Conservation (phyloP, 2,888 invertebrate species). For the Ochropacha duplaris region DNA sequence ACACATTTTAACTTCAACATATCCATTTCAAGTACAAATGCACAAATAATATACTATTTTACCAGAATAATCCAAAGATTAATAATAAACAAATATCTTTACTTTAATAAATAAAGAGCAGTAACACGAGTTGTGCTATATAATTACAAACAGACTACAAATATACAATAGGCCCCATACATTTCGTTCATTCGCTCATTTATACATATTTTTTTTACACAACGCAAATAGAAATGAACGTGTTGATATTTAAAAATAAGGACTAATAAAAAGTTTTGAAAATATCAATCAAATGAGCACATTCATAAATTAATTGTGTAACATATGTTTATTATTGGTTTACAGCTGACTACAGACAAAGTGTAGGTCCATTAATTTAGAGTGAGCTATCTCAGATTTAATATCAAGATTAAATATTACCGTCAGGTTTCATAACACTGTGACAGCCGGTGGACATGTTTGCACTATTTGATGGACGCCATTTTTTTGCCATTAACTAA, state of each 20-base stretch:
- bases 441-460: no score
- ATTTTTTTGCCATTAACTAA: neutral
- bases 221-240: neutral
- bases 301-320: neutral
- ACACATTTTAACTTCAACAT: neutral
- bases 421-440: neutral
- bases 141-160: constrained; percentile 2
- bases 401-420: neutral
- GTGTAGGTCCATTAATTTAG: neutral
- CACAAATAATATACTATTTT: neutral
- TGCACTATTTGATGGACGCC: neutral
- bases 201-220: constrained; percentile 3
- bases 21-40: neutral
- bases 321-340: neutral
- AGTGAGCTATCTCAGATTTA: neutral
- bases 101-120: neutral
- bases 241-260: neutral
- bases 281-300: neutral
- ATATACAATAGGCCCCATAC: constrained; percentile 19
- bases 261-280: neutral
- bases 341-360: neutral
- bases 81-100: neutral
- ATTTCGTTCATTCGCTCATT: constrained; percentile 24
- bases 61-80: neutral
- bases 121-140: neutral